Base-by-base conservation (phyloP, 1,140 invertebrate genomes). In the Aphelenchoides besseyi region DNA sequence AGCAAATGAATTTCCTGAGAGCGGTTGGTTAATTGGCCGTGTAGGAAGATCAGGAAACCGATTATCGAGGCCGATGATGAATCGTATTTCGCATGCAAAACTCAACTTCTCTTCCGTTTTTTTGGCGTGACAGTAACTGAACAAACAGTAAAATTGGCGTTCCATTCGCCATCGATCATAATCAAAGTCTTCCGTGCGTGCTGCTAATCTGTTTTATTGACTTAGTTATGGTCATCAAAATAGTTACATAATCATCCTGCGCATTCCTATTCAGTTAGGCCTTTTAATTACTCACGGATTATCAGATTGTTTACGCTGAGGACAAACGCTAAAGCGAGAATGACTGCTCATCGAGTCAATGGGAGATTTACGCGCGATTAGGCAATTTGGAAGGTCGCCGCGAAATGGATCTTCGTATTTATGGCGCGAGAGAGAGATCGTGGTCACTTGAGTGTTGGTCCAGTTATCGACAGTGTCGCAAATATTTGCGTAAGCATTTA, bases 1-100 rank as follows among this genome's bases (percentile, higher is more conserved):
- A 23, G 41, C 71, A 29, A 26, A 74, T 74, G 64, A 41, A 53
- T 66, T 54, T 68, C 63, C 0, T 12, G 16, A 12, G 8, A n/a
- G 2, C 2, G 53, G n/a, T 28, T 9, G 63, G 53, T 36, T 66
- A 66, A 66, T 66, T 66, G 63, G 63, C 37, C 18, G 41, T 69
- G 66, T 18, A 3, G 66, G 55, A 2, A 3, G 26, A 29, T 68
- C 26, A 23, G 53, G 66, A 61, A 61, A 69, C 2, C 57, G 32
- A 63, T 29, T 2, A 30, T 63, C 29, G 23, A 18, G 32, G 41
- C 41, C 12, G 41, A 48, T 48, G 41, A 48, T 48, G 41, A 48
- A 48, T 23, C 12, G 23, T 12, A 12, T 12, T 48, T 23, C 41
- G 41, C 41, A 48, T 48, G 41, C 41, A 23, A 12, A 48, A 48